Evolutionary conservation across 2,113 vertebrate genomes (phyloP).

Genomic region (Acanthisitta chloris): DNA sequence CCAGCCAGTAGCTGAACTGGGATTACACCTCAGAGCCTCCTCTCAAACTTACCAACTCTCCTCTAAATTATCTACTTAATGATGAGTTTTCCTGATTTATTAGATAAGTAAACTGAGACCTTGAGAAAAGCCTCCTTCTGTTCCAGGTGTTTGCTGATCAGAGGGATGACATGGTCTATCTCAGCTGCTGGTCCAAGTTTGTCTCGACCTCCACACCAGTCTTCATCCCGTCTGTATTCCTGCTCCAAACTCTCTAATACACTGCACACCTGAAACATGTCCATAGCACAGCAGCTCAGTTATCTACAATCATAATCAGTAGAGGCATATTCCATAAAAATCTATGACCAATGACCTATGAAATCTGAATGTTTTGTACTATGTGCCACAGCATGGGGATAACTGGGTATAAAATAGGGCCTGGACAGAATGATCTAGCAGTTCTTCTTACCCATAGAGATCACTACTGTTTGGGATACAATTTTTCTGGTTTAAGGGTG

Average conservation of each 20-base stretch:
- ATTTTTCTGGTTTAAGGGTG: neutral
- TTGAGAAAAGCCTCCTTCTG: slow-evolving; percentile 97
- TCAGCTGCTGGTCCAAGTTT: slow-evolving; percentile 87
- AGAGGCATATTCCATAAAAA: neutral
- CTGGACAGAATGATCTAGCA: neutral
- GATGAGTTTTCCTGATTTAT: neutral
- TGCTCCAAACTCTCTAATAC: slow-evolving; percentile 96
- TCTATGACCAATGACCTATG: neutral
- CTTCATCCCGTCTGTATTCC: slow-evolving; percentile 94
- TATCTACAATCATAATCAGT: neutral
- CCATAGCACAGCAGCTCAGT: neutral
- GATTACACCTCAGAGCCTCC: neutral
- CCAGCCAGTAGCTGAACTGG: neutral
- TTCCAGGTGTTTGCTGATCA: slow-evolving; percentile 98
- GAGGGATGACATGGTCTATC: slow-evolving; percentile 90
- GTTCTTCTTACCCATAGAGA: neutral
- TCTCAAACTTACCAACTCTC: neutral
- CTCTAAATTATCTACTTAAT: neutral
- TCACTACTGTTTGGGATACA: neutral
- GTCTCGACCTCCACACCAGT: slow-evolving; percentile 96
- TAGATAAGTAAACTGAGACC: slow-evolving; percentile 55
- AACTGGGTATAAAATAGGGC: neutral
- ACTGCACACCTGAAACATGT: slow-evolving; percentile 86
- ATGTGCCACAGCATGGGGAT: no score
- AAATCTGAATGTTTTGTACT: neutral